A percentile compares a stretch with the other conserved stretches of the same genome.
Evolutionary conservation across 2,797 vertebrate species (phyloP).

Genomic region (Fistularia commersonii): DNA sequence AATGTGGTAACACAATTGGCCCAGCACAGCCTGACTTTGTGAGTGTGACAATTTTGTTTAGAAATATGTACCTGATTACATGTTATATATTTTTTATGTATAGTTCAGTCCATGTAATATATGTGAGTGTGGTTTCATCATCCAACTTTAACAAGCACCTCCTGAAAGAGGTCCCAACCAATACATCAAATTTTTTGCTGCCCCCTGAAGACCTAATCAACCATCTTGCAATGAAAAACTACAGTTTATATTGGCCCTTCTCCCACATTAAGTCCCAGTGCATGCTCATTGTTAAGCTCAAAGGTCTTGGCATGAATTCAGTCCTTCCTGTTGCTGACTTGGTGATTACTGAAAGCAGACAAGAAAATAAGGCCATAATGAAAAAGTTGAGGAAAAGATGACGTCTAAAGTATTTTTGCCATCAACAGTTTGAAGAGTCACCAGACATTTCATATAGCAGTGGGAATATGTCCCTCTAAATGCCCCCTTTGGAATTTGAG

Average conservation of each 20-base stretch:
- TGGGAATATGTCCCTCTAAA: constrained; percentile 12
- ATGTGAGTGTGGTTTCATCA: constrained; percentile 45
- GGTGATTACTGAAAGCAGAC: constrained; percentile 35
- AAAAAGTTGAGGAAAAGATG: constrained; percentile 11
- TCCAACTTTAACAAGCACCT: constrained; percentile 54
- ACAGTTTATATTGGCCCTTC: constrained; percentile 56
- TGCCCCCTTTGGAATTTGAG: constrained; percentile 36
- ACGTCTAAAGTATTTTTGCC: constrained; percentile 13
- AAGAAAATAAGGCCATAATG: constrained; percentile 26
- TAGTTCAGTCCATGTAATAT: constrained; percentile 15
- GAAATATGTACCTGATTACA: constrained; percentile 38
- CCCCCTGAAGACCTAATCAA: constrained; percentile 70
- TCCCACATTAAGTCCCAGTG: constrained; percentile 56
- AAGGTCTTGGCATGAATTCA: constrained; percentile 49
- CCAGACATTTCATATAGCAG: constrained; percentile 21
- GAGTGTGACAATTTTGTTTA: constrained; percentile 34
- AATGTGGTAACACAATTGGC: constrained; percentile 87
- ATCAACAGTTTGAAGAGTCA: constrained; percentile 1
- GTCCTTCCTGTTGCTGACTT: constrained; percentile 41
- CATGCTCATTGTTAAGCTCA: constrained; percentile 46
- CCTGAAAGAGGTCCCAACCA: constrained; percentile 34
- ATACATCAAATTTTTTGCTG: constrained; percentile 57
- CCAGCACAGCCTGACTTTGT: constrained; percentile 28
- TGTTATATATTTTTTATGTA: constrained; percentile 29
- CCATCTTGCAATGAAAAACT: constrained; percentile 59